Evolutionary conservation across 2,797 vertebrate genomes (phyloP).

Genomic region (Borostomias antarcticus): DNA sequence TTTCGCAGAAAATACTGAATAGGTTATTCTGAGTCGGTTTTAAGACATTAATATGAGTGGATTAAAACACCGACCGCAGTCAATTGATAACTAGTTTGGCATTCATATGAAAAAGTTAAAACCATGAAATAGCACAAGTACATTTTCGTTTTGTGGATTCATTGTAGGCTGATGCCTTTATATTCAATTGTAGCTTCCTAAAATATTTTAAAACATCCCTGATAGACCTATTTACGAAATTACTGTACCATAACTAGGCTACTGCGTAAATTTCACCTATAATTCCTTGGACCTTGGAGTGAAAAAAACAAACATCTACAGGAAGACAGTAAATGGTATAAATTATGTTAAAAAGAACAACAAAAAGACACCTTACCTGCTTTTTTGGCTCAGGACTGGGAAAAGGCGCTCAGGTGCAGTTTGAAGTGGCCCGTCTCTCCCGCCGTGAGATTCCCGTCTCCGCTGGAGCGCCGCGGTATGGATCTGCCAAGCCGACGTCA

Average conservation of each 20-base stretch:
- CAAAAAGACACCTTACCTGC: too few species aligned
- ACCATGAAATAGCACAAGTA: not conserved
- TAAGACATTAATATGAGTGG: too few species aligned
- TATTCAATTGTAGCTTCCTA: not conserved
- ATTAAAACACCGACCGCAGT: too few species aligned
- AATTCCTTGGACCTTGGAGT: not conserved
- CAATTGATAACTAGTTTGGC: too few species aligned
- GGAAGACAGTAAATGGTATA: not conserved
- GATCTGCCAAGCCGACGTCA: slow-evolving; percentile 57
- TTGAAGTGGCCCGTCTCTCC: slow-evolving; percentile 23
- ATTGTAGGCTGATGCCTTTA: too few species aligned
- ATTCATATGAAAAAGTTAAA: not conserved
- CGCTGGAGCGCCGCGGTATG: slow-evolving; percentile 64
- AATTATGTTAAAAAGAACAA: slow-evolving; percentile 25
- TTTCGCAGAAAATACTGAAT: slow-evolving; percentile 9
- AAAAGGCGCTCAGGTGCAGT: slow-evolving; percentile 16
- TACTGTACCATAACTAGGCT: too few species aligned
- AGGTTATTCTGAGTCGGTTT: not conserved
- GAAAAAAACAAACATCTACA: not conserved
- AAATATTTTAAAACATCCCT: not conserved
- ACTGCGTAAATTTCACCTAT: too few species aligned
- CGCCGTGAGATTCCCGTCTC: slow-evolving; percentile 56
- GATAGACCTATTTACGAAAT: too few species aligned
- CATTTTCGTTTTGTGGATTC: not conserved
- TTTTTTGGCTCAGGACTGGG: slow-evolving; percentile 42